A percentile compares a stretch with the other conserved stretches of the same genome.
Evolutionary conservation across 2,113 vertebrate species (phyloP).

Genomic region (Zeus faber): DNA sequence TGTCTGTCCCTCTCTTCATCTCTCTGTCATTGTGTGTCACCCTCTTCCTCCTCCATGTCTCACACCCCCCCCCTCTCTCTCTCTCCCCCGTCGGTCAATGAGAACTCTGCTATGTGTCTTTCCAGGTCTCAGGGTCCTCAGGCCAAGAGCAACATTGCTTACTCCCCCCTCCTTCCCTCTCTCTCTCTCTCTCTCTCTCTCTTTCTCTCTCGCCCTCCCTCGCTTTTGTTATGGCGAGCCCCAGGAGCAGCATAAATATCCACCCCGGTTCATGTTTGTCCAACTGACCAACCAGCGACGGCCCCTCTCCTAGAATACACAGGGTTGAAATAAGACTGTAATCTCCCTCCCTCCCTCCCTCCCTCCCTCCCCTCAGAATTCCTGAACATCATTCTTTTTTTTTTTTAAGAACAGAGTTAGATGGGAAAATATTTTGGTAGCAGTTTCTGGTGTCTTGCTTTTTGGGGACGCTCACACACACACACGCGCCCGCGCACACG

Average conservation of each 20-base stretch:
- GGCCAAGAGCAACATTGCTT: slow-evolving; percentile 7
- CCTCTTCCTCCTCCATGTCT: background rate
- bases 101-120: background rate
- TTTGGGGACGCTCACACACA: slow-evolving; percentile 17
- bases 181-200: background rate
- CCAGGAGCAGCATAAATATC: slow-evolving; percentile 74
- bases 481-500: slow-evolving; percentile 9
- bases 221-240: slow-evolving; percentile 73
- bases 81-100: background rate
- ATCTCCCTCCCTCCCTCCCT: background rate
- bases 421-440: slow-evolving; percentile 73
- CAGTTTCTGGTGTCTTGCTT: slow-evolving; percentile 60
- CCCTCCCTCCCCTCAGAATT: slow-evolving; percentile 45
- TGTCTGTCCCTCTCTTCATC: background rate
- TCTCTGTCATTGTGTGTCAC: slow-evolving; percentile 28
- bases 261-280: slow-evolving; percentile 67
- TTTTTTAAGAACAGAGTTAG: slow-evolving; percentile 40
- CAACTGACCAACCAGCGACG: too few species aligned
- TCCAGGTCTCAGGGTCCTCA: background rate
- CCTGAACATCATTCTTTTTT: slow-evolving; percentile 36
- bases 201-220: slow-evolving; percentile 9
- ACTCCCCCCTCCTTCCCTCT: slow-evolving; percentile 3
- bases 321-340: slow-evolving; percentile 72
- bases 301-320: slow-evolving; percentile 74
- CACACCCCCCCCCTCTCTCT: background rate